phyloP scores from a whole-genome alignment of 1,140 invertebrate species.

The Zaprionus gabonicus region DNA sequence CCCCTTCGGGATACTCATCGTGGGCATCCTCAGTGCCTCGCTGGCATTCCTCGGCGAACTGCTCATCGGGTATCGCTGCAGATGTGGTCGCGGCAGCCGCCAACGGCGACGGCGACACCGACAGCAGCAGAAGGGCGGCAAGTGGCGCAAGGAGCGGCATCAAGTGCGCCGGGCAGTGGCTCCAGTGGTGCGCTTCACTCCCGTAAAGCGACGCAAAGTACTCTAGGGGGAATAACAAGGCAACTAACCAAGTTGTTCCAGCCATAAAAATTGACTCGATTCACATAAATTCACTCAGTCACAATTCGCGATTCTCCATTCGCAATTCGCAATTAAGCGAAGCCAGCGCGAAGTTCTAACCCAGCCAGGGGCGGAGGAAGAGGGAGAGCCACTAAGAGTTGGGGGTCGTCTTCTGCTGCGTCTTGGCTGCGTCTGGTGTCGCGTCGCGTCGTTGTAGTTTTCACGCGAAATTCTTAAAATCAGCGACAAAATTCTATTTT shows the following conservation, averaged over 20 bases:
- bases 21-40: conserved; percentile 70
- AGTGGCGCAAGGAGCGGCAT: conserved; percentile 48
- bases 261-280: conserved; percentile 81
- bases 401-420: conserved; percentile 29
- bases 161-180: conserved; percentile 59
- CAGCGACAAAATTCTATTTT: conserved; percentile 82
- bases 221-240: conserved; percentile 56
- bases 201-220: conserved; percentile 72
- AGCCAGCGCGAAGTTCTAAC: conserved; percentile 35
- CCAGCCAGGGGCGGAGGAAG: background rate
- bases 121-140: background rate
- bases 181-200: conserved; percentile 68
- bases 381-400: background rate
- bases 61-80: conserved; percentile 19
- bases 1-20: conserved; percentile 84
- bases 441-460: conserved; percentile 69
- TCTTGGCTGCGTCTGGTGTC: conserved; percentile 47
- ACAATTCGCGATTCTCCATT: conserved; percentile 73
- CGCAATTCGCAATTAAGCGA: conserved; percentile 68
- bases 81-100: conserved; percentile 1
- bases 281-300: conserved; percentile 77
- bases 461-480: conserved; percentile 83
- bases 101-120: conserved; percentile 4
- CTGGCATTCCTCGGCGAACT: conserved; percentile 60
- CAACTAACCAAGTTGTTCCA: conserved; percentile 46